Conservation (phyloP, 2,888 invertebrate genomes). For the Magallana nippona region DNA sequence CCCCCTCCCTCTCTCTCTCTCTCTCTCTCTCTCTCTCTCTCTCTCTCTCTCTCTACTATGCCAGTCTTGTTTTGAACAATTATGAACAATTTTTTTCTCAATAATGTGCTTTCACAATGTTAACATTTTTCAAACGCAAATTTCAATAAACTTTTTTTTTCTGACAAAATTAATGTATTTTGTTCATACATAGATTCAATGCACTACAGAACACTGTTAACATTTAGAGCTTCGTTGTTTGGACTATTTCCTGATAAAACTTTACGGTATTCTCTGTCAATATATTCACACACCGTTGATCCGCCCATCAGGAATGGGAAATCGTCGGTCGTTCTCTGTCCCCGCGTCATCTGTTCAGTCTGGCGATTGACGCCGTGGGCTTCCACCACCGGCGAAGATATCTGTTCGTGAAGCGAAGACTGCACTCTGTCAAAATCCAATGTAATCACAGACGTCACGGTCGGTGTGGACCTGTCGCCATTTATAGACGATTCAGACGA, state of each 20-base stretch:
- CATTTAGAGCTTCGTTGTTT: not conserved
- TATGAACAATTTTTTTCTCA: not conserved
- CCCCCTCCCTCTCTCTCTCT: not conserved
- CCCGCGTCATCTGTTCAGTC: not conserved
- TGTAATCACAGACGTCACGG: not conserved
- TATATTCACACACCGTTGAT: constrained; percentile 3
- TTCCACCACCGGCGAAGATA: constrained; percentile 23
- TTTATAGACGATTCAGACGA: not conserved
- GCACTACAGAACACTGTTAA: not conserved
- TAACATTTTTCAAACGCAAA: not conserved
- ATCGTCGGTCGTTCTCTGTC: not conserved
- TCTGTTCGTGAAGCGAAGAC: not conserved
- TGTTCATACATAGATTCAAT: no score
- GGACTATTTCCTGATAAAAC: constrained; percentile 3
- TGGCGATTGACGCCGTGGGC: not conserved
- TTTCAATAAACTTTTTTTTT: not conserved
- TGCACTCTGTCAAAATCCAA: not conserved
- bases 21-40: not conserved
- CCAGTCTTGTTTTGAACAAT: no score
- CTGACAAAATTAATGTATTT: not conserved
- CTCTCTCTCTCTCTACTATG: not conserved
- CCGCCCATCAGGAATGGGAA: constrained; percentile 18
- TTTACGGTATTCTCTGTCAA: not conserved
- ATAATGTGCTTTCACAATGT: not conserved
- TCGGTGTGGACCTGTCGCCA: not conserved